Evolutionary conservation across 1,140 invertebrate species (phyloP).

Genomic region (Macrocentrus cingulum): DNA sequence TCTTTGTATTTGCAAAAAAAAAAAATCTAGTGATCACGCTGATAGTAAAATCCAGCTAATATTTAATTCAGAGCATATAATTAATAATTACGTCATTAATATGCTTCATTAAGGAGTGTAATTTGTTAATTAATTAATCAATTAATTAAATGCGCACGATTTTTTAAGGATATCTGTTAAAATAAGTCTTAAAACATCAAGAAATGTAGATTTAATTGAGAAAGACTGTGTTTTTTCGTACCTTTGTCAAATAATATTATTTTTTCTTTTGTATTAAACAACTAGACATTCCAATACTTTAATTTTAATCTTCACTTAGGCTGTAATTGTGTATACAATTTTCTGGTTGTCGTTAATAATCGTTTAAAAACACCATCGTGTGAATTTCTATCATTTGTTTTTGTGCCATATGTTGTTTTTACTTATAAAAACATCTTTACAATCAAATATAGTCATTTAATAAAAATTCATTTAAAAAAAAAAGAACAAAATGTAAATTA

Average conservation of each 20-base stretch:
- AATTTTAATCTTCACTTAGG: not conserved
- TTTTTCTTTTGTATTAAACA: not conserved
- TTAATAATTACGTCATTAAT: not conserved
- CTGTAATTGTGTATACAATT: not conserved
- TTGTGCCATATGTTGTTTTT: not conserved
- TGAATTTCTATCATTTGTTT: not conserved
- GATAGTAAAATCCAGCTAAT: not conserved
- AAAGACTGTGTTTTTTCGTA: slow-evolving; percentile 4
- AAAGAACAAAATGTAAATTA: not conserved
- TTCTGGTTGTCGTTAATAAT: not conserved
- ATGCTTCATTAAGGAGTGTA: not conserved
- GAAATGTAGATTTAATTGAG: not conserved
- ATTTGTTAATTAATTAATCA: slow-evolving; percentile 2
- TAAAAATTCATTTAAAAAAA: not conserved
- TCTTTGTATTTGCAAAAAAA: not conserved
- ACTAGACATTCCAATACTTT: not conserved
- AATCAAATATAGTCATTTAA: slow-evolving; percentile 7
- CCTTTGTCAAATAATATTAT: not conserved
- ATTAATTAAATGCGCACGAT: not conserved
- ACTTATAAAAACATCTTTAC: not conserved
- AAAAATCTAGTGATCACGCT: not conserved
- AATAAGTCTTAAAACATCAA: not conserved
- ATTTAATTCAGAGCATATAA: not conserved
- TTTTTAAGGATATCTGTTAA: not conserved
- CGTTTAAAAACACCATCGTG: not conserved